phyloP scores from a whole-genome alignment of 2,797 vertebrate genomes.

The Malacoctenus gilli region DNA sequence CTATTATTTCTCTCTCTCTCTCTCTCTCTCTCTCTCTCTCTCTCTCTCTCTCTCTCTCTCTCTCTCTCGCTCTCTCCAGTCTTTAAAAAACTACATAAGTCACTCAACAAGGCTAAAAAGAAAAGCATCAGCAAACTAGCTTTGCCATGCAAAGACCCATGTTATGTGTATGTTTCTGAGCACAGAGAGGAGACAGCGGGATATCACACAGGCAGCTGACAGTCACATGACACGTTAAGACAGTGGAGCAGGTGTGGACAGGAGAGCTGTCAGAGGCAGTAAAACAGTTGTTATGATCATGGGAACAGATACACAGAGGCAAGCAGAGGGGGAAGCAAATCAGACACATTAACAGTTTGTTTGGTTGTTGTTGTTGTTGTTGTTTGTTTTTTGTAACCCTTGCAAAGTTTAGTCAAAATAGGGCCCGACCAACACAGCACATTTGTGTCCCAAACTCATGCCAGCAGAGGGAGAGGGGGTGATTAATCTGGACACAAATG shows the following conservation, averaged over 20 bases:
- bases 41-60: no score
- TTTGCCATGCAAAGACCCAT: conserved; percentile 48
- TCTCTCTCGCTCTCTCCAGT: background rate
- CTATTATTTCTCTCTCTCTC: no score
- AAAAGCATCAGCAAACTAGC: conserved; percentile 35
- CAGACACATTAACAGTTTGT: conserved; percentile 41
- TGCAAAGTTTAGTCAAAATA: conserved; percentile 39
- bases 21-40: no score
- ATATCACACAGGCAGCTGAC: conserved; percentile 47
- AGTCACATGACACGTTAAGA: conserved; percentile 43
- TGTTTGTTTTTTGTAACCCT: no score
- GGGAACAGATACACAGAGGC: conserved; percentile 59
- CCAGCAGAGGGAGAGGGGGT: conserved; percentile 11
- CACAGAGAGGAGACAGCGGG: conserved; percentile 45
- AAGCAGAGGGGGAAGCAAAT: conserved; percentile 57
- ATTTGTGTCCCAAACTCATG: conserved; percentile 32
- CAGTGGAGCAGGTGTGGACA: conserved; percentile 51
- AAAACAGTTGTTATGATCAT: conserved; percentile 49
- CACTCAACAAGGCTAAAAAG: conserved; percentile 21
- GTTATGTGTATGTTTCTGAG: conserved; percentile 34
- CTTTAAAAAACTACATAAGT: background rate
- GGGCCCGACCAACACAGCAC: conserved; percentile 46
- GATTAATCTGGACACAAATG: conserved; percentile 40
- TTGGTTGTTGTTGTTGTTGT: no score
- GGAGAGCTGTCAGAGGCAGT: conserved; percentile 42